These are phyloP conservation scores for Oscheius myriophilus DNA, from an alignment of 2,888 invertebrate species.

Conservation along the genomic window DNA sequence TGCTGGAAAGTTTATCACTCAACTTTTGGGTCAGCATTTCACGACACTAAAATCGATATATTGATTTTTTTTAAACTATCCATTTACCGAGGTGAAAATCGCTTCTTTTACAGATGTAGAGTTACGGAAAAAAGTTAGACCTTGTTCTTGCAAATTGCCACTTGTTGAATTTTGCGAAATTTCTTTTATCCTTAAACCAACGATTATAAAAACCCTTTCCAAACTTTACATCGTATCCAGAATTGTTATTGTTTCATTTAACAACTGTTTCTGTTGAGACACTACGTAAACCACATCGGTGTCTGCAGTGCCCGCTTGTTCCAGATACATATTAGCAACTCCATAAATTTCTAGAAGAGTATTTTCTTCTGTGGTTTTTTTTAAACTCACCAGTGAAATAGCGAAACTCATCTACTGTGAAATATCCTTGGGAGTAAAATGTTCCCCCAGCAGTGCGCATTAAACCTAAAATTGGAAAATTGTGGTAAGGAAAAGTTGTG, in stretches of 20 bases:
- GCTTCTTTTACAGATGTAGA: neutral
- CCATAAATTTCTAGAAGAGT: constrained; percentile 4
- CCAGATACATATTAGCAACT: constrained; percentile 8
- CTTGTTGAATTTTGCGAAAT: constrained; percentile 8
- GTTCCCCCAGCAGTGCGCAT: constrained; percentile 8
- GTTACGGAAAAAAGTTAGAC: constrained; percentile 6
- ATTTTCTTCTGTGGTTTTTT: no score
- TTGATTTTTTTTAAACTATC: neutral
- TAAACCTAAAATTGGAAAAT: constrained; percentile 3
- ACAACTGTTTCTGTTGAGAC: neutral
- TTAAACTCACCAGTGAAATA: constrained; percentile 5
- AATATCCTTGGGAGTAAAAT: constrained; percentile 14
- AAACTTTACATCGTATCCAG: neutral
- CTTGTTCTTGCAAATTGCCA: neutral
- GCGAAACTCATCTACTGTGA: neutral
- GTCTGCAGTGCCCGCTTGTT: constrained; percentile 9
- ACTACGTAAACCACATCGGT: neutral
- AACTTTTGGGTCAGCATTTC: constrained; percentile 5
- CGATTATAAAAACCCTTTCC: neutral
- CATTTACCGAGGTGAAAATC: neutral
- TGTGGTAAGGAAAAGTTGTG: no score
- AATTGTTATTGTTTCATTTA: neutral
- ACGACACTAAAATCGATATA: neutral
- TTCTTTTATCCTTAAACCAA: constrained; percentile 1
- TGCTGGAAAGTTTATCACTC: neutral